Evolutionary conservation across 2,888 invertebrate genomes (phyloP).

Genomic region (Argynnis bischoffii): DNA sequence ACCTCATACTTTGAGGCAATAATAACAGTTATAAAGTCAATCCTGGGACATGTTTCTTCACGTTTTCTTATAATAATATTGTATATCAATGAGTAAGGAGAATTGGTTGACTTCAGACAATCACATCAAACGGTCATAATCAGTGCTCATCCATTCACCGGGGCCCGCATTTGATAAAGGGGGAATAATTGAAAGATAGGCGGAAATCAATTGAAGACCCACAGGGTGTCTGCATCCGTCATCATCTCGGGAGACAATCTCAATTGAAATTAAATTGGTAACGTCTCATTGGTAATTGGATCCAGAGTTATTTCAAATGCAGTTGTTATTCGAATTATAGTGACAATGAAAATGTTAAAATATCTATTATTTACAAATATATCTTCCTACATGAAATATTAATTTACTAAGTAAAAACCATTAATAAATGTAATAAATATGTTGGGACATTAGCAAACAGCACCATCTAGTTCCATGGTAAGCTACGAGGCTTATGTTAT

Average conservation of each 20-base stretch:
- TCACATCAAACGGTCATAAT: conserved; percentile 36
- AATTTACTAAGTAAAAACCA: too few species aligned
- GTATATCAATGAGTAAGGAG: background rate
- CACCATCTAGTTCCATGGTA: too few species aligned
- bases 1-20: conserved; percentile 19
- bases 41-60: background rate
- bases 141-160: conserved; percentile 34
- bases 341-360: background rate
- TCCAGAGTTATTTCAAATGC: background rate
- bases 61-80: conserved; percentile 7
- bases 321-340: background rate
- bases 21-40: conserved; percentile 20
- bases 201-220: conserved; percentile 61
- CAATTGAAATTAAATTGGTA: conserved; percentile 57
- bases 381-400: too few species aligned
- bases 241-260: conserved; percentile 61
- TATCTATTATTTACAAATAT: too few species aligned
- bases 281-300: conserved; percentile 35
- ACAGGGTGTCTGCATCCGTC: conserved; percentile 69
- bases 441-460: too few species aligned
- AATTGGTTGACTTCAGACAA: conserved; percentile 16
- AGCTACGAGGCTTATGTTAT: too few species aligned
- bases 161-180: conserved; percentile 36
- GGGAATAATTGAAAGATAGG: conserved; percentile 70
- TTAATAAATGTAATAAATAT: too few species aligned